phyloP scores from a whole-genome alignment of 2,888 invertebrate species.

The Neoitamus cyanurus region DNA sequence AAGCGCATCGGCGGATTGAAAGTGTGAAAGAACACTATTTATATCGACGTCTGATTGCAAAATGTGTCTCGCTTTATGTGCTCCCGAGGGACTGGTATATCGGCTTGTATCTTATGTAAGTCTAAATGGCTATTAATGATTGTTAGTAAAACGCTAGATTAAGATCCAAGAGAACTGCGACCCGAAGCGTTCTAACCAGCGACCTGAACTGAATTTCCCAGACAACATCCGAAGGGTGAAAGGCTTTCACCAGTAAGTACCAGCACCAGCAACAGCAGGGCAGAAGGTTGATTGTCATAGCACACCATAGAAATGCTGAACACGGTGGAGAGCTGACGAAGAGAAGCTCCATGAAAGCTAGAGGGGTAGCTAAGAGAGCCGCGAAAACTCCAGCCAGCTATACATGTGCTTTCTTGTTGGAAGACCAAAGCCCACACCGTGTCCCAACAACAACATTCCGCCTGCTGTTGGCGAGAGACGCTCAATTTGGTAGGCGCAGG shows the following conservation, averaged over 20 bases:
- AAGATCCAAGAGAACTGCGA: conserved; percentile 24
- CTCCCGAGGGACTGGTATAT: background rate
- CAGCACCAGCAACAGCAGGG: conserved; percentile 3
- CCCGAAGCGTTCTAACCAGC: conserved; percentile 41
- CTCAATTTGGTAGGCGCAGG: background rate
- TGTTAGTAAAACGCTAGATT: conserved; percentile 31
- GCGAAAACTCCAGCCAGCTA: background rate
- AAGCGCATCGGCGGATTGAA: background rate
- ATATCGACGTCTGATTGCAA: background rate
- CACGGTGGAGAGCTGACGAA: background rate
- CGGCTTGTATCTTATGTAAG: conserved; percentile 27
- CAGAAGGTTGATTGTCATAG: conserved; percentile 39
- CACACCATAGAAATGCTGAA: background rate
- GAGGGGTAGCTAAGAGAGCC: conserved; percentile 1
- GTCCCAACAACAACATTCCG: background rate
- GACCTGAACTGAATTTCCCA: conserved; percentile 41
- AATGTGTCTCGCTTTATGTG: background rate
- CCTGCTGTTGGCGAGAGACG: background rate
- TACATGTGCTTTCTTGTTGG: conserved; percentile 24
- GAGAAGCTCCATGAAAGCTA: background rate
- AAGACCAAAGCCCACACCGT: background rate
- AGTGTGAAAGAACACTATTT: background rate
- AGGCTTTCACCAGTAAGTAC: conserved; percentile 19
- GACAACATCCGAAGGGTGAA: conserved; percentile 21
- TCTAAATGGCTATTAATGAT: conserved; percentile 27